Percentiles rank a stretch among this genome's conserved stretches.
These are phyloP conservation scores for Brachionus asplanchnoidis DNA, from an alignment of 1,140 invertebrate species.

Conservation along the genomic window DNA sequence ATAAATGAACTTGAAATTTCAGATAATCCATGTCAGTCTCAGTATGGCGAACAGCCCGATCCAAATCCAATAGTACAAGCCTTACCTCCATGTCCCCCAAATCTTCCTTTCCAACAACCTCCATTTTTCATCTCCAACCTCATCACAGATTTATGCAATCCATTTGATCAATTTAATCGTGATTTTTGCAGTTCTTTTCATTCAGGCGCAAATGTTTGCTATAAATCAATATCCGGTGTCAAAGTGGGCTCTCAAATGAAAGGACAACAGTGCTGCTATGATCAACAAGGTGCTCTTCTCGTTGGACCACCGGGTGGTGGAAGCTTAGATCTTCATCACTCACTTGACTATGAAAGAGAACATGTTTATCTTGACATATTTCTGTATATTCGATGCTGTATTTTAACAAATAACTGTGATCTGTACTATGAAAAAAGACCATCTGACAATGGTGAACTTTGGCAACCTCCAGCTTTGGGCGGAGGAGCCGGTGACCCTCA, in stretches of 20 bases:
- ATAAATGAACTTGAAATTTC: background rate
- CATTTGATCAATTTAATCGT: background rate
- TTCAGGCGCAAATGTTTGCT: background rate
- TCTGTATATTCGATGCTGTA: background rate
- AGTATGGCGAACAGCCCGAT: background rate
- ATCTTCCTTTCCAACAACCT: background rate
- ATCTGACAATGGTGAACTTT: background rate
- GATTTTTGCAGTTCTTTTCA: background rate
- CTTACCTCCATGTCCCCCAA: background rate
- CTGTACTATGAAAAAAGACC: background rate
- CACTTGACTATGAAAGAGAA: background rate
- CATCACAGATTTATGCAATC: background rate
- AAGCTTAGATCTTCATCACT: background rate
- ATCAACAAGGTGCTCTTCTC: background rate
- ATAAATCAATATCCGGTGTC: background rate
- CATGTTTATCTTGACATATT: background rate
- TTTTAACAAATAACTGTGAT: background rate
- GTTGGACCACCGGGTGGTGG: background rate
- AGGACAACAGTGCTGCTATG: background rate
- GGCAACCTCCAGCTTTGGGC: background rate
- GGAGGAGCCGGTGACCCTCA: constrained; percentile 44
- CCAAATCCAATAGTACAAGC: background rate
- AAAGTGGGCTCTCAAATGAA: too few species aligned
- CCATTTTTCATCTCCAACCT: background rate
- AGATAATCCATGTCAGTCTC: background rate